Evolutionary conservation across 2,888 invertebrate species (phyloP).

Genomic region (Tetragonula carbonaria): DNA sequence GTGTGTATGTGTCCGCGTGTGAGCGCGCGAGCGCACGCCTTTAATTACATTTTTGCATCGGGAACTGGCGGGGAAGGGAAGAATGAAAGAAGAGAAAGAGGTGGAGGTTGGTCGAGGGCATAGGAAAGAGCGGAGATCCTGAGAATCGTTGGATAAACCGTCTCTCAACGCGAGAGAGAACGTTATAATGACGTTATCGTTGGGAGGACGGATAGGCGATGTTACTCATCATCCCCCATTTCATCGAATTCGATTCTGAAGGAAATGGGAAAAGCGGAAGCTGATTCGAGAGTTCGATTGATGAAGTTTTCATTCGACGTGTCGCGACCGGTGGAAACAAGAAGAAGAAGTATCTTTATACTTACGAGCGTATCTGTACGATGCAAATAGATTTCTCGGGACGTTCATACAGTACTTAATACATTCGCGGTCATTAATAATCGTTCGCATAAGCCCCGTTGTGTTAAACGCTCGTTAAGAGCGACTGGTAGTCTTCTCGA

Average conservation of each 20-base stretch:
- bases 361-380: neutral
- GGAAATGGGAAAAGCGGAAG: too few relatives aligned
- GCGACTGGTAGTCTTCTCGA: conserved; percentile 47
- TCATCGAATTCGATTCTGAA: neutral
- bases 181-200: conserved; percentile 31
- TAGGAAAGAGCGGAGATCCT: conserved; percentile 23
- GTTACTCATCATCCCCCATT: neutral
- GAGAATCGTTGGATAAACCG: conserved; percentile 31
- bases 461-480: conserved; percentile 66
- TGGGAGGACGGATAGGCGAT: neutral
- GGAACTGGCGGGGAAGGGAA: conserved; percentile 58
- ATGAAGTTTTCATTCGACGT: neutral
- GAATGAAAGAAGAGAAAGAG: conserved; percentile 7
- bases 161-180: neutral
- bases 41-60: conserved; percentile 82
- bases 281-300: neutral
- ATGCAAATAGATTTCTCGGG: conserved; percentile 53
- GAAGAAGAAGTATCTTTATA: neutral
- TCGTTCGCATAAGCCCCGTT: conserved; percentile 49
- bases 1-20: neutral
- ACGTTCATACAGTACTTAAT: conserved; percentile 49
- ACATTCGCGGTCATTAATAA: conserved; percentile 66
- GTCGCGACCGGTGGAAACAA: neutral
- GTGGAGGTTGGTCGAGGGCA: conserved; percentile 29
- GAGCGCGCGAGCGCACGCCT: conserved; percentile 62